Base-by-base conservation (phyloP, 2,888 invertebrate species). In the Pheosia tremula region DNA sequence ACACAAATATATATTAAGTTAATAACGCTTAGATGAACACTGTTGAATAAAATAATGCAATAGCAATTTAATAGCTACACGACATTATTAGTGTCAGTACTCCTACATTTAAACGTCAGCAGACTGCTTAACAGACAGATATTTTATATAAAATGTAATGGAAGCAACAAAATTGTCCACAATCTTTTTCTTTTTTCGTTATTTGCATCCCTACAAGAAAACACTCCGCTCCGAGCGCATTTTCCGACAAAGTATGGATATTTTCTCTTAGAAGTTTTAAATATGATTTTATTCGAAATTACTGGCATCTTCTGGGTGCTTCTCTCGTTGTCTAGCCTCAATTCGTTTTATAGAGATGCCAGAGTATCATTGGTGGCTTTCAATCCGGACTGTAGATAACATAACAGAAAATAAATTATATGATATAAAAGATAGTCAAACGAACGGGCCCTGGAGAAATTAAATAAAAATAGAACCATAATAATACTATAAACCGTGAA, bases 111-210 rank as follows among this genome's bases (percentile, higher is more conserved):
- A 38, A 54, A 54, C 38, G 2, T 5, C 24, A 5, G 11, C 38
- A 54, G 53, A 54, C 38, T 38, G 59, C 52, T 60, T 62, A 64
- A 62, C 58, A 66, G 63, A 63, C 62, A 62, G 62, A 13, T 39
- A 39, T 55, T 72, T 68, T 63, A 69, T 75, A 63, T 69, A 60
- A 62, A 62, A 63, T 63, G 62, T 75, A 72, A 75, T 69, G 66
- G 61, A 57, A 61, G 72, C 53, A 72, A 69, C 75, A 72, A 68
- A 72, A 72, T 62, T 68, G 69, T 75, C 62, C 53, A 49, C 58
- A 10, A 64, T 62, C 55, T 60, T 64, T 58, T 63, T n/a, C n/a
- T n/a, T n/a, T n/a, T n/a, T n/a, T n/a, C n/a, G 57, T 61, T 64
- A 10, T 59, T 58, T 56, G 62, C 55, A 11, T 56, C 61, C 69